phyloP scores from a whole-genome alignment of 2,113 vertebrate species.

The Scomber japonicus region DNA sequence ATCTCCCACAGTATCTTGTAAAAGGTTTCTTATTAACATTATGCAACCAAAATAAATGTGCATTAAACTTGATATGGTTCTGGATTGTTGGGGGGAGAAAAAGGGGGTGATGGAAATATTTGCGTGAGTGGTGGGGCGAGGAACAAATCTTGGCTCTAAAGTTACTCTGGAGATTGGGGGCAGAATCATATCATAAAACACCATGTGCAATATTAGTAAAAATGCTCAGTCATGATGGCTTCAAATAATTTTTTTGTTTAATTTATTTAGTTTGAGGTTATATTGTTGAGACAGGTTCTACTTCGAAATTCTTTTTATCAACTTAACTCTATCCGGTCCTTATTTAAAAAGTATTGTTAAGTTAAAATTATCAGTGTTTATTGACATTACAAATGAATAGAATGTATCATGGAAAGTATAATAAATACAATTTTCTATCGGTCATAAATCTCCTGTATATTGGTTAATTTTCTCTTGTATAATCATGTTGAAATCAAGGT shows the following conservation, averaged over 20 bases:
- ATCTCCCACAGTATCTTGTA: conserved; percentile 85
- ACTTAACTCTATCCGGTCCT: conserved; percentile 82
- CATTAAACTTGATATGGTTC: conserved; percentile 85
- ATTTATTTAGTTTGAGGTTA: conserved; percentile 81
- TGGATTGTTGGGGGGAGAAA: conserved; percentile 63
- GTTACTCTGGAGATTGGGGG: conserved; percentile 42
- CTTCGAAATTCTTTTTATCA: conserved; percentile 69
- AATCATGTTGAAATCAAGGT: conserved; percentile 83
- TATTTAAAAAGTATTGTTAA: conserved; percentile 85
- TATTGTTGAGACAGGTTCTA: conserved; percentile 78
- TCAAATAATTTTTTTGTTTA: conserved; percentile 76
- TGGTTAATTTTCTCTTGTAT: conserved; percentile 85
- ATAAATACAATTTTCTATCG: conserved; percentile 87
- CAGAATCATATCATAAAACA: conserved; percentile 78
- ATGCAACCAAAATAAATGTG: conserved; percentile 91
- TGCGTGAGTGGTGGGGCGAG: neutral
- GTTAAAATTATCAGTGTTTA: conserved; percentile 86
- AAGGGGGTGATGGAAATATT: conserved; percentile 7
- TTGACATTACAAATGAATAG: conserved; percentile 85
- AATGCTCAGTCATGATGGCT: conserved; percentile 80
- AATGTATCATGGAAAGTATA: conserved; percentile 88
- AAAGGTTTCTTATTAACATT: conserved; percentile 85
- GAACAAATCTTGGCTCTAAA: conserved; percentile 52
- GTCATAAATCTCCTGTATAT: conserved; percentile 85
- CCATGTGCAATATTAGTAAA: conserved; percentile 86